Evolutionary conservation across 1,140 invertebrate genomes (phyloP), one percentile per base, ranked within the genome.

Genomic region (Trachymyrmex cornetzi): DNA sequence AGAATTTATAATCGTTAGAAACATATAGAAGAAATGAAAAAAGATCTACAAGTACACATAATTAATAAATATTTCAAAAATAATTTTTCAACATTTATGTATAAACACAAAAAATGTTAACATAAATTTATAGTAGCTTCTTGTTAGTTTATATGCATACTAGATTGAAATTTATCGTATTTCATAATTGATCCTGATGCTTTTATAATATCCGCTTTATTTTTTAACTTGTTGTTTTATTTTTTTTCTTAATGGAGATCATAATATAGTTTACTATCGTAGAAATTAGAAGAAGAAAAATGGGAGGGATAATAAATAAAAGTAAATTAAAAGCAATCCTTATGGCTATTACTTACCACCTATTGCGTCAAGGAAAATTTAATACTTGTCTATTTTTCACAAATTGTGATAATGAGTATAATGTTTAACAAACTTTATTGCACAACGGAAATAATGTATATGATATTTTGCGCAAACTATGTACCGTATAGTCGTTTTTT

Each of bases 331-430:
- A 22, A 48, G 3, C 66, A n/a, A 3, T 22, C 3, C 50, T 24
- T 24, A 19, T 2, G 27, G 16, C n/a, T 57, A n/a, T 3, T 12
- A 38, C 24, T 44, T 44, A 44, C 38, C 38, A 44, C 9, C 0
- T 44, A 11, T 24, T 7, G 34, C n/a, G n/a, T 22, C 34, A 5
- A 4, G 22, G 11, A 22, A 24, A 57, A 19, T 27, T 38, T 19
- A 81, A 81, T 57, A 81, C 11, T 27, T 59, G n/a, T 71, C 11
- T 55, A 44, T 57, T 81, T 77, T 55, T 22, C 24, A 53, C 48
- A 34, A 75, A 38, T 61, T 57, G 48, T n/a, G n/a, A 19, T 55
- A 55, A 69, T 6, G n/a, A 6, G 14, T 7, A 27, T 14, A 53
- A 34, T 53, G 12, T 16, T 59, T 72, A 48, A 72, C 24, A n/a